Evolutionary conservation across 2,113 vertebrate species (phyloP), one percentile per base, ranked within the genome.

Genomic region (Catharus minimus): DNA sequence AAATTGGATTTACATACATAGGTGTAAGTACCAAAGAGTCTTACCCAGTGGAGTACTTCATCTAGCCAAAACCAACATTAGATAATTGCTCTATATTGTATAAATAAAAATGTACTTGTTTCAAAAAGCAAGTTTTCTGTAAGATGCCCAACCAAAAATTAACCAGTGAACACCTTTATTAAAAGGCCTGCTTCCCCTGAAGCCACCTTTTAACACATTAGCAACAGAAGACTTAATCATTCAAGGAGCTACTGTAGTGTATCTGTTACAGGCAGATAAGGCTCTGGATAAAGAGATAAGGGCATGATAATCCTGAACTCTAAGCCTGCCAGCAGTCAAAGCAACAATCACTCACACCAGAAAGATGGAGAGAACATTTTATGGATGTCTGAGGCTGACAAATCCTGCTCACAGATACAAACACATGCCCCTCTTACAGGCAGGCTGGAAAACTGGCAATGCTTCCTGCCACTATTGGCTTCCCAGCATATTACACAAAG

Each of bases 231-330:
- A 13, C 74, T 86, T 83, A 66, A 76, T 71, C 9, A 38, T 19
- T 82, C 53, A 78, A 72, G 73, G 41, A 60, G 44, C 39, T 61
- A 53, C 74, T 52, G 46, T 0, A 67, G 67, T 38, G 20, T 39
- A 52, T 92, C 88, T 92, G 88, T n/a, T 57, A 61, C 12, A 55
- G 52, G 64, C 76, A 77, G 95, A 69, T 64, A 87, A 81, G 81
- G 44, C 22, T 49, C 30, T 80, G 84, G 67, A 95, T 94, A 74
- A 93, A 77, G 81, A 96, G 95, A 92, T 93, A 95, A 93, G 44
- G 62, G 22, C 90, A 92, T 2, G 32, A 95, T 93, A 93, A 96
- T 92, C 90, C 82, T 80, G 50, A 77, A 79, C 81, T 87, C 66
- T 50, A 53, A 77, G 65, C 58, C 72, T 91, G 95, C 78, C 82